Evolutionary conservation across 2,888 invertebrate genomes (phyloP).

Genomic region (Synanthedon tipuliformis): DNA sequence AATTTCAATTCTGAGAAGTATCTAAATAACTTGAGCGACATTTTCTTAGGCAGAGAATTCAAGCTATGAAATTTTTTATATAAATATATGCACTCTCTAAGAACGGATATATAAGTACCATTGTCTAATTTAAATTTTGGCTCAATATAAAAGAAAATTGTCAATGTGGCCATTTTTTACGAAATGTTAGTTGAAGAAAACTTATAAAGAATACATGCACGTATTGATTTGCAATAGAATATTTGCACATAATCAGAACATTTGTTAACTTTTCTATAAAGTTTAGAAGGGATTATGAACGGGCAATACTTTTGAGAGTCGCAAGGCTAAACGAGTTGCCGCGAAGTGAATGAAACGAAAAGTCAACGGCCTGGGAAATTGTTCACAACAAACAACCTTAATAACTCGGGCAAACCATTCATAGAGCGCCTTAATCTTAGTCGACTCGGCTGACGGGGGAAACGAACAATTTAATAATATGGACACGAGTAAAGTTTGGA

Average conservation of each 20-base stretch:
- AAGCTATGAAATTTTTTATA: not conserved
- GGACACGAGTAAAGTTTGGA: conserved; percentile 32
- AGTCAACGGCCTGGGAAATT: conserved; percentile 49
- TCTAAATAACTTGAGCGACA: not conserved
- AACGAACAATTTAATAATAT: conserved; percentile 2
- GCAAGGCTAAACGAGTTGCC: conserved; percentile 22
- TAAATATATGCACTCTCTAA: too few species aligned
- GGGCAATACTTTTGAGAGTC: conserved; percentile 13
- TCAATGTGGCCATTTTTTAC: too few species aligned
- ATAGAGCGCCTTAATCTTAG: conserved; percentile 33
- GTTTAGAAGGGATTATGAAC: not conserved
- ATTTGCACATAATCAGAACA: too few species aligned
- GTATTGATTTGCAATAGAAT: too few species aligned
- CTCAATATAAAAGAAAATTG: too few species aligned
- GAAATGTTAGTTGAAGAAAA: too few species aligned
- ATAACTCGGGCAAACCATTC: conserved; percentile 44
- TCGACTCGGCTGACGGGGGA: conserved; percentile 6
- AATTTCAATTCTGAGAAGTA: not conserved
- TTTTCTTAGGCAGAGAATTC: not conserved
- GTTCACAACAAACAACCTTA: conserved; percentile 45
- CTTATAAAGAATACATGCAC: too few species aligned
- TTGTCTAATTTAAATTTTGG: too few species aligned
- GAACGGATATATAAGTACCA: too few species aligned
- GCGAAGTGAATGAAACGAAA: conserved; percentile 42
- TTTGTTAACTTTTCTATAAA: too few species aligned